Conservation (phyloP, 2,797 vertebrate species). For the Dermochelys coriacea region DNA sequence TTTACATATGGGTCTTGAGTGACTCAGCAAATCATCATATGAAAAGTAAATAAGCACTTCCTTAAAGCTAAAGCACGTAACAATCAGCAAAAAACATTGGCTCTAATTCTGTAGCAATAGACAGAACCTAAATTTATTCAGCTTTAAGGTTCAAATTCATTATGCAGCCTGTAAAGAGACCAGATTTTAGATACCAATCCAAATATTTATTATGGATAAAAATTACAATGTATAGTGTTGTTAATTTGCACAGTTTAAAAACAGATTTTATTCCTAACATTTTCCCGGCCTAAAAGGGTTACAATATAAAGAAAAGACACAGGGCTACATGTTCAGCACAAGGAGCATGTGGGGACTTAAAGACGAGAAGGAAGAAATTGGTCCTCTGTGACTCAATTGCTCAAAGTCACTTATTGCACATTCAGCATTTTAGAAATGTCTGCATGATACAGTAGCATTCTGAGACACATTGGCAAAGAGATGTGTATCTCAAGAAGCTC, state of each 20-base stretch:
- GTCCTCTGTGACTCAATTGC: constrained; percentile 45
- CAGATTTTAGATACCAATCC: neutral
- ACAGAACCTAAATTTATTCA: neutral
- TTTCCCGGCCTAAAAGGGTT: neutral
- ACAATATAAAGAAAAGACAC: constrained; percentile 1
- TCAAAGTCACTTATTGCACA: constrained; percentile 31
- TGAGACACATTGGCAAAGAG: constrained; percentile 12
- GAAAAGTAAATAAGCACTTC: neutral
- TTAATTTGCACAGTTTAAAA: neutral
- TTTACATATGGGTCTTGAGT: no score
- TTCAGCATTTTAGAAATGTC: constrained; percentile 54
- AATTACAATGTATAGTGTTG: neutral
- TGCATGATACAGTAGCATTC: neutral
- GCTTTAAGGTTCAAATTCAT: neutral
- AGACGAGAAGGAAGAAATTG: constrained; percentile 36
- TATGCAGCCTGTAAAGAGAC: neutral
- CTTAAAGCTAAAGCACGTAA: neutral
- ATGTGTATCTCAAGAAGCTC: constrained; percentile 44
- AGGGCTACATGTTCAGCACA: neutral
- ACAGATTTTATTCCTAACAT: neutral
- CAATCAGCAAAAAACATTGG: neutral
- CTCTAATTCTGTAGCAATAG: neutral
- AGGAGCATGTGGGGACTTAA: neutral
- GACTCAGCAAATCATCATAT: neutral
- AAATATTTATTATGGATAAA: rapidly evolving